A percentile compares a stretch with the other conserved stretches of the same genome.
Evolutionary conservation across 2,113 vertebrate species (phyloP).

Genomic region (Microcebus tavaratra): DNA sequence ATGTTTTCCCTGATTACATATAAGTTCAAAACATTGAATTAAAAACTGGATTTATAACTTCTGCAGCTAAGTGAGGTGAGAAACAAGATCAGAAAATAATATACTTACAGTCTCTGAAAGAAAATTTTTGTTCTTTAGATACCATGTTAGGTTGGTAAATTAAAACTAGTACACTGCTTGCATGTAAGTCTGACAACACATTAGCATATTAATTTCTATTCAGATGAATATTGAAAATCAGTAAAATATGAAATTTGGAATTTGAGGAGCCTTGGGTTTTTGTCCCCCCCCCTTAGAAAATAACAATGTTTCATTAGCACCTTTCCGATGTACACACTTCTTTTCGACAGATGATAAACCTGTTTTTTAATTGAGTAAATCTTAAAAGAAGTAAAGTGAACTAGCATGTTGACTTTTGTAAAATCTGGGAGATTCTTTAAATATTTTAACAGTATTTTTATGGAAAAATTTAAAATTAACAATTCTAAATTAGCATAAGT

Average conservation of each 20-base stretch:
- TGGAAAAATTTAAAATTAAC: neutral
- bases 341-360: too few species aligned
- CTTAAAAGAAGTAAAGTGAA: neutral
- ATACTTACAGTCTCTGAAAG: neutral
- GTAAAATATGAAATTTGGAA: neutral
- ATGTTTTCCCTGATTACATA: neutral
- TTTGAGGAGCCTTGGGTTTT: neutral
- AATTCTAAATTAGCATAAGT: neutral
- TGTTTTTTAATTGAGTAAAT: neutral
- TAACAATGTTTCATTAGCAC: neutral
- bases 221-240: neutral
- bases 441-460: neutral
- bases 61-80: neutral
- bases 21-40: neutral
- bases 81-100: neutral
- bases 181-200: neutral
- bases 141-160: neutral
- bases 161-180: neutral
- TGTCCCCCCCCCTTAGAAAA: neutral
- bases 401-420: neutral
- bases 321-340: neutral
- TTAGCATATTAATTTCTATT: neutral
- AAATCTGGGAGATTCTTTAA: neutral
- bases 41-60: neutral
- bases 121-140: neutral